Conservation (phyloP, 2,797 vertebrate species). For the Pogonophryne albipinna region DNA sequence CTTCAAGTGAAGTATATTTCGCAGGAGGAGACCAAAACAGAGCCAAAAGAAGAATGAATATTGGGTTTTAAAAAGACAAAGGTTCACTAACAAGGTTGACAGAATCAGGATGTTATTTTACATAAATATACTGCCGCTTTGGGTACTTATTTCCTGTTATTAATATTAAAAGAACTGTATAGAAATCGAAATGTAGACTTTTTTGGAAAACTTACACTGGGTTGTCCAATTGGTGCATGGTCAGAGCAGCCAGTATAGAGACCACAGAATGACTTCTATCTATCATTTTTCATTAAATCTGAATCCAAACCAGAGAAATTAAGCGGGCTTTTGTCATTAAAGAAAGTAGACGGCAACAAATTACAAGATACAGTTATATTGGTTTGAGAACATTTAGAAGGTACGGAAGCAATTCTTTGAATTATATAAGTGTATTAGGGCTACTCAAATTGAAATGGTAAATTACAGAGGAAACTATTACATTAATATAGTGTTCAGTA, state of each 20-base stretch:
- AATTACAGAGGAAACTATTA: constrained; percentile 44
- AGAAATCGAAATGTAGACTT: no score
- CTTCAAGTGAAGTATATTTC: background rate
- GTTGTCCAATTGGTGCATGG: background rate
- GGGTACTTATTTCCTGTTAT: background rate
- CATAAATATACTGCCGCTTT: background rate
- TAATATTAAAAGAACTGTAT: background rate
- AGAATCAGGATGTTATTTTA: background rate
- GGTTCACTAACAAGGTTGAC: background rate
- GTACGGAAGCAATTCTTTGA: background rate
- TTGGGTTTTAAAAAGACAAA: background rate
- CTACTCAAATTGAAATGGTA: constrained; percentile 41
- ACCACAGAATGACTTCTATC: background rate
- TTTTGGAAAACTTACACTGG: background rate
- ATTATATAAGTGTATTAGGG: constrained; percentile 12
- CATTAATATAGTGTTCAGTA: constrained; percentile 38
- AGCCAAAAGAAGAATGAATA: background rate
- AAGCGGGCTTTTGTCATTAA: background rate
- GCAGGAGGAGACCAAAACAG: background rate
- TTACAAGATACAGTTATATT: constrained; percentile 17
- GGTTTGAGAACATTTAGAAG: constrained; percentile 4
- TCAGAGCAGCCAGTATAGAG: background rate
- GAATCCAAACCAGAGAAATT: background rate
- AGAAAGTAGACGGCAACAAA: constrained; percentile 29
- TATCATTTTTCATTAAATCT: background rate